Conservation (phyloP, 2,797 vertebrate genomes). For the Aplochiton taeniatus region DNA sequence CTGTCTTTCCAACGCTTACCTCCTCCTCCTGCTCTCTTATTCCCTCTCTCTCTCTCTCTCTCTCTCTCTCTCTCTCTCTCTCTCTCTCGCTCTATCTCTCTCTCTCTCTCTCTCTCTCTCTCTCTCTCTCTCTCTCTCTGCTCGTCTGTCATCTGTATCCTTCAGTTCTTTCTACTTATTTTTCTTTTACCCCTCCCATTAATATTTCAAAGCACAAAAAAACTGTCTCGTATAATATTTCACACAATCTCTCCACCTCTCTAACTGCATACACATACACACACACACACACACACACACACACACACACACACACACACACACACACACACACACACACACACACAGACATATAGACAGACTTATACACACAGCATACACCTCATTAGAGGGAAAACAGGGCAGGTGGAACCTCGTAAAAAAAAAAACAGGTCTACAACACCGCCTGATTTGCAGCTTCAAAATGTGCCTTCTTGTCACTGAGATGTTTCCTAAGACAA, state of each 20-base stretch:
- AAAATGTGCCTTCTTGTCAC: no score
- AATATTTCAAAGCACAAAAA: no score
- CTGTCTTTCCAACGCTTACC: slow-evolving; percentile 5
- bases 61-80: slow-evolving; percentile 32
- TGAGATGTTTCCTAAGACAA: no score
- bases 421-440: no score
- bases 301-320: neutral
- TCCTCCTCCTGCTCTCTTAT: slow-evolving; percentile 34
- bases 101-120: slow-evolving; percentile 5
- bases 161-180: neutral
- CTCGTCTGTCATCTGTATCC: slow-evolving; percentile 10
- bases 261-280: neutral
- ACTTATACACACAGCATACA: neutral
- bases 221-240: no score
- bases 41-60: slow-evolving; percentile 16
- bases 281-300: neutral
- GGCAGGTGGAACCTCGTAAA: no score
- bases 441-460: no score
- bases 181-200: neutral
- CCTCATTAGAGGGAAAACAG: no score
- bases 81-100: slow-evolving; percentile 34
- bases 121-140: slow-evolving; percentile 37
- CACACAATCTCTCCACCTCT: neutral
- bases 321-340: slow-evolving; percentile 5
- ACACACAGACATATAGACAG: neutral